phyloP scores from a whole-genome alignment of 2,113 vertebrate genomes.

The Chaetura pelagica region DNA sequence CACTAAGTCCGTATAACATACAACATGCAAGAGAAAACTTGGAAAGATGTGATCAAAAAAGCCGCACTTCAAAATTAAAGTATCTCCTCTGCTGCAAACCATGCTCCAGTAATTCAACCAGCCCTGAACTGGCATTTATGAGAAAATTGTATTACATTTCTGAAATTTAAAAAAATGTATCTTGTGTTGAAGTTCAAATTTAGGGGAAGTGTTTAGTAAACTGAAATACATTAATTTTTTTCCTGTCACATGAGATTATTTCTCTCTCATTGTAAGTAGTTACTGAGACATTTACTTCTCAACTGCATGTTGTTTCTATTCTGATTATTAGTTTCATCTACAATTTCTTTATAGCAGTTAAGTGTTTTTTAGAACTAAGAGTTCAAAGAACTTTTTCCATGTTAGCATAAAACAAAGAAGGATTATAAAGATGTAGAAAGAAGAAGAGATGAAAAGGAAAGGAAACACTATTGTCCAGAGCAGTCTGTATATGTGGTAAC shows the following conservation, averaged over 20 bases:
- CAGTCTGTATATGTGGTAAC: conserved; percentile 97
- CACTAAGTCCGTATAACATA: not conserved
- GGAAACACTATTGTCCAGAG: conserved; percentile 80
- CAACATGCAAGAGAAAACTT: conserved; percentile 27
- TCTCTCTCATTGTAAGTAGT: not conserved
- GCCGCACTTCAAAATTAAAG: conserved; percentile 37
- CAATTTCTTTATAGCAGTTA: conserved; percentile 43
- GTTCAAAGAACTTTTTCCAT: conserved; percentile 51
- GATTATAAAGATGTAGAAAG: not conserved
- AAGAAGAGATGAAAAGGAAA: not conserved
- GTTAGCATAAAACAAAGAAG: conserved; percentile 56
- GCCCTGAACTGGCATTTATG: not conserved
- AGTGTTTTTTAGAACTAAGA: conserved; percentile 61
- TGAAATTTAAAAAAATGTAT: not conserved
- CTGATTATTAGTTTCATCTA: conserved; percentile 62
- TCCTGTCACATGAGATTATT: not conserved
- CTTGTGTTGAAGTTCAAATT: not conserved
- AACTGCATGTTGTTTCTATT: conserved; percentile 39
- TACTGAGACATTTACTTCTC: not conserved
- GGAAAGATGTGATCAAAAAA: not conserved
- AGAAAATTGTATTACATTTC: not conserved
- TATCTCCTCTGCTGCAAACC: not conserved
- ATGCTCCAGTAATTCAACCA: conserved; percentile 15
- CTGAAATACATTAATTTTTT: not conserved
- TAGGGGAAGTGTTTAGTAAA: not conserved